Evolutionary conservation across 1,140 invertebrate species (phyloP).

Genomic region (Drosophila varians): DNA sequence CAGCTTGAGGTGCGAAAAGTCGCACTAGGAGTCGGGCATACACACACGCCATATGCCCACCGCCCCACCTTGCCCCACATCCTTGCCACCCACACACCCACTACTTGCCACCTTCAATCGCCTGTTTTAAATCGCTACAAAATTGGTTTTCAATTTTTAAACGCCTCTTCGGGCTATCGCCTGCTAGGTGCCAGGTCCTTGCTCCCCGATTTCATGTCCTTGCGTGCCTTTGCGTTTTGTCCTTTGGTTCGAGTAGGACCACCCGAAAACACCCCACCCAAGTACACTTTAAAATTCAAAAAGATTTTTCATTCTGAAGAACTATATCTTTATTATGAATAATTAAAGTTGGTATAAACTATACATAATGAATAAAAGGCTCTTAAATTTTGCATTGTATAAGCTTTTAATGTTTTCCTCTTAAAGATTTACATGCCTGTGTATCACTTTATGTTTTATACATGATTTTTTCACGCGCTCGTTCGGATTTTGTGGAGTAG

Average conservation of each 20-base stretch:
- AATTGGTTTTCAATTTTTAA: conserved; percentile 82
- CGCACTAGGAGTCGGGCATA: conserved; percentile 46
- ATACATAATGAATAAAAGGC: too few species aligned
- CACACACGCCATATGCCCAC: conserved; percentile 28
- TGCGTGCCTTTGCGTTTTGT: conserved; percentile 54
- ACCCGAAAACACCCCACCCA: neutral
- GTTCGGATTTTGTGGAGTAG: conserved; percentile 58
- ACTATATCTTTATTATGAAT: too few species aligned
- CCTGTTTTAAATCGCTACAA: conserved; percentile 71
- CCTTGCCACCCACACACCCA: conserved; percentile 9
- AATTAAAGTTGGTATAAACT: too few species aligned
- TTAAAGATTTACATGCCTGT: conserved; percentile 28
- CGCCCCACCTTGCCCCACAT: too few species aligned
- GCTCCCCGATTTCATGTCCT: conserved; percentile 23
- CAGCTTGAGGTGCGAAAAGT: conserved; percentile 71
- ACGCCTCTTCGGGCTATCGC: conserved; percentile 48
- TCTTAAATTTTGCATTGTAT: neutral
- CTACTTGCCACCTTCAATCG: conserved; percentile 12
- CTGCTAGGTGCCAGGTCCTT: conserved; percentile 35
- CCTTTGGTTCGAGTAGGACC: conserved; percentile 25
- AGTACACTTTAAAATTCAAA: conserved; percentile 7
- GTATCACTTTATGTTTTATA: conserved; percentile 71
- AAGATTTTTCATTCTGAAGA: neutral
- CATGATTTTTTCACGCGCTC: conserved; percentile 63
- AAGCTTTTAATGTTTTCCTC: neutral